A percentile compares a stretch with the other conserved stretches of the same genome.
Conservation (phyloP, 2,888 invertebrate genomes). For the Colostygia pectinataria region DNA sequence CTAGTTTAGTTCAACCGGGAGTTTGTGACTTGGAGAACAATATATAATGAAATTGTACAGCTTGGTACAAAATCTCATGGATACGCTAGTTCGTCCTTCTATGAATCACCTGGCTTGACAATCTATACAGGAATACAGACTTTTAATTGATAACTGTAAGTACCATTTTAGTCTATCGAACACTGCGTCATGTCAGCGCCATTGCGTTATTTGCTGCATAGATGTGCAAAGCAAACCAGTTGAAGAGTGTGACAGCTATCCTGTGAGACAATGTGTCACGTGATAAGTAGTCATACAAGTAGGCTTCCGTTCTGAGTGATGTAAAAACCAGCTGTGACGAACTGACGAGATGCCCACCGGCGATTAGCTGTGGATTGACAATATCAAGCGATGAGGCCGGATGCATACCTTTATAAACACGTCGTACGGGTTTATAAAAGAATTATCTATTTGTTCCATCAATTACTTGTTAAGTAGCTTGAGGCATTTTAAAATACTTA, state of each 20-base stretch:
- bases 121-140: too few species aligned
- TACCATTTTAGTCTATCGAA: too few species aligned
- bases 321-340: slow-evolving; percentile 61
- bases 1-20: slow-evolving; percentile 1
- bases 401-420: slow-evolving; percentile 17
- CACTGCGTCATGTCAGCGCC: too few species aligned
- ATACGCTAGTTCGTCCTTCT: too few species aligned
- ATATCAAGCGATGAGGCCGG: slow-evolving; percentile 36
- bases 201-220: too few species aligned
- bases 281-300: slow-evolving; percentile 37
- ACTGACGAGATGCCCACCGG: slow-evolving; percentile 50
- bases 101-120: too few species aligned
- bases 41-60: too few species aligned
- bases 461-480: too few species aligned
- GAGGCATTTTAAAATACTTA: too few species aligned
- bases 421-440: neutral
- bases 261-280: slow-evolving; percentile 14
- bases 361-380: slow-evolving; percentile 42
- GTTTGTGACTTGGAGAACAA: neutral
- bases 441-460: neutral
- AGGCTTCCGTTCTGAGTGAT: slow-evolving; percentile 53
- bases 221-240: too few species aligned
- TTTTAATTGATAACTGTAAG: too few species aligned
- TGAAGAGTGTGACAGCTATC: slow-evolving; percentile 22
- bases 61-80: too few species aligned